Evolutionary conservation across 2,888 invertebrate species (phyloP).

Genomic region (Pyrgus malvae): DNA sequence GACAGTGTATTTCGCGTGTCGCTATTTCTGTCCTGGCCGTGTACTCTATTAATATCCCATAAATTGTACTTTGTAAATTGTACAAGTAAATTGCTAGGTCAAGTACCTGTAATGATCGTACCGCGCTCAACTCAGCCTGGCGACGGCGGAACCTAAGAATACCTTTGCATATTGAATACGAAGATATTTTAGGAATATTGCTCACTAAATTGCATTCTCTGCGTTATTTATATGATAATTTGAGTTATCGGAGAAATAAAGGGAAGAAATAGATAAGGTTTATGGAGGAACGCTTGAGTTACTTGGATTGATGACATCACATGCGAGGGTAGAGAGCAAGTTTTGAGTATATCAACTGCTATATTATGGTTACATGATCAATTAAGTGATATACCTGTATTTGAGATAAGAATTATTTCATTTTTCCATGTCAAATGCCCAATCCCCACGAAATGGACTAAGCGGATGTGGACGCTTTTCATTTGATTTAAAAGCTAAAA

Average conservation of each 20-base stretch:
- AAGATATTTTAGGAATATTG: constrained; percentile 55
- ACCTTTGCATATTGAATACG: constrained; percentile 44
- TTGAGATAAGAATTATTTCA: too few species aligned
- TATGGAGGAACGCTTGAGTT: constrained; percentile 10
- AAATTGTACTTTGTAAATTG: constrained; percentile 56
- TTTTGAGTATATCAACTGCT: too few species aligned
- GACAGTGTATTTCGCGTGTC: constrained; percentile 44
- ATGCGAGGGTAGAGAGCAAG: neutral
- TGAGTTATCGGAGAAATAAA: constrained; percentile 26
- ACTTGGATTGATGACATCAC: constrained; percentile 5
- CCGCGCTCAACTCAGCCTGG: constrained; percentile 39
- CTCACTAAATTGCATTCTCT: constrained; percentile 48
- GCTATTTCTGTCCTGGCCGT: constrained; percentile 59
- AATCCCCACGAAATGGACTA: too few species aligned
- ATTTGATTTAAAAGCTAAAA: too few species aligned
- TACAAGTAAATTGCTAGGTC: constrained; percentile 66
- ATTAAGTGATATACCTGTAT: too few species aligned
- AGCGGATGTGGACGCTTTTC: too few species aligned
- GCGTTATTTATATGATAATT: constrained; percentile 33
- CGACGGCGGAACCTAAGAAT: constrained; percentile 39
- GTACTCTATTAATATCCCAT: constrained; percentile 64
- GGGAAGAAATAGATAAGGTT: constrained; percentile 32
- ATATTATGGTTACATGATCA: too few species aligned
- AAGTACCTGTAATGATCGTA: constrained; percentile 60
- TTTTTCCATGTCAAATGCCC: too few species aligned